phyloP scores from a whole-genome alignment of 2,888 invertebrate genomes.

The Hirtodrosophila cameraria region DNA sequence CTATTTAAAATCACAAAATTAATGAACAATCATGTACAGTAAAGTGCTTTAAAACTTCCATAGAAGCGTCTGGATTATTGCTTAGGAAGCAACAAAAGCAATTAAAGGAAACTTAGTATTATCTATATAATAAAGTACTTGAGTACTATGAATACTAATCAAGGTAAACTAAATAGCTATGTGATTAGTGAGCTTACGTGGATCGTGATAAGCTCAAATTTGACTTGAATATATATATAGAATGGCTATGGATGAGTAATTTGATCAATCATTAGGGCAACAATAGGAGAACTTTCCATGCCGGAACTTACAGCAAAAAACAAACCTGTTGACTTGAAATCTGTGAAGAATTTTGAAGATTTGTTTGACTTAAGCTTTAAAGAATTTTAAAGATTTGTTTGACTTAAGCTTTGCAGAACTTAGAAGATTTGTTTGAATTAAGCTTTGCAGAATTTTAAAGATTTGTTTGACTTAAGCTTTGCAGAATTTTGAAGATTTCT shows the following conservation, averaged over 20 bases:
- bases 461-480: too few relatives aligned
- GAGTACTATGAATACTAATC: constrained; percentile 14
- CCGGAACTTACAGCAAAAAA: neutral
- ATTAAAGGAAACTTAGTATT: constrained; percentile 7
- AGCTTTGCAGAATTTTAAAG: too few relatives aligned
- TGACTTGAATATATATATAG: neutral
- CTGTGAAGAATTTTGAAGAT: too few relatives aligned
- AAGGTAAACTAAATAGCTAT: constrained; percentile 2
- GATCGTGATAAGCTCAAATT: constrained; percentile 17
- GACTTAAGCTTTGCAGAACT: too few relatives aligned
- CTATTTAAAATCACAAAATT: too few relatives aligned
- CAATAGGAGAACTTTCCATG: too few relatives aligned
- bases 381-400: too few relatives aligned
- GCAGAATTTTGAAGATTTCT: too few relatives aligned
- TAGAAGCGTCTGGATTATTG: too few relatives aligned
- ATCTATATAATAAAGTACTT: neutral
- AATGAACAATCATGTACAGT: neutral
- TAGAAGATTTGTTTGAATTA: too few relatives aligned
- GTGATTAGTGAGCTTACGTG: constrained; percentile 5
- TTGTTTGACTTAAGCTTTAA: too few relatives aligned
- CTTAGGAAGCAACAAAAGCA: neutral
- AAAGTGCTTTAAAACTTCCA: neutral
- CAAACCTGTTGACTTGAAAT: too few relatives aligned
- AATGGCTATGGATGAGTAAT: neutral
- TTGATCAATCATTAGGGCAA: neutral